Conservation (phyloP, 2,797 vertebrate species). For the Enteromius mattozi region DNA sequence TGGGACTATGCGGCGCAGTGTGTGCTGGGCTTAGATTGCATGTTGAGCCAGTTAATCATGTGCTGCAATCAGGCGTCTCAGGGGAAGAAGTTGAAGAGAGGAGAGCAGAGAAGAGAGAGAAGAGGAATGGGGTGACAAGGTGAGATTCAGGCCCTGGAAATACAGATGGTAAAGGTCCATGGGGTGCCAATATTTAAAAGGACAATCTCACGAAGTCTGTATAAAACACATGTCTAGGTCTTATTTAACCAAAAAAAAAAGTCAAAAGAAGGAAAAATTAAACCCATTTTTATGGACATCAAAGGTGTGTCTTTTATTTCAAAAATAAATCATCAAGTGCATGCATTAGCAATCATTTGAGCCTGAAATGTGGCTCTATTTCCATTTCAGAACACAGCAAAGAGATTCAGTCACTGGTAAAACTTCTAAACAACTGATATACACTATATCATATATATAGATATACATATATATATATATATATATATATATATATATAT, state of each 20-base stretch:
- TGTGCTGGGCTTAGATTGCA: conserved; percentile 51
- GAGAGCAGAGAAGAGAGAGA: not conserved
- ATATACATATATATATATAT: too few species aligned
- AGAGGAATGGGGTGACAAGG: conserved; percentile 26
- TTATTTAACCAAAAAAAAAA: not conserved
- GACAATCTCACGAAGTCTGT: not conserved
- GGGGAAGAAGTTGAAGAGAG: conserved; percentile 29
- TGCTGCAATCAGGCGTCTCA: conserved; percentile 21
- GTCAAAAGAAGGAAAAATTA: not conserved
- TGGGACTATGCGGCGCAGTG: conserved; percentile 26
- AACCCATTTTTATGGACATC: not conserved
- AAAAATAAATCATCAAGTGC: not conserved
- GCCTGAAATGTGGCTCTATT: not conserved
- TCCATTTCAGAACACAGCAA: not conserved
- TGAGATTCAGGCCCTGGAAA: not conserved
- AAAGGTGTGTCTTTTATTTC: not conserved
- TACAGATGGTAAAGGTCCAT: conserved; percentile 25
- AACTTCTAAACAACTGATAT: not conserved
- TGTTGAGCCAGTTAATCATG: conserved; percentile 49
- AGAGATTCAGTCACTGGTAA: not conserved
- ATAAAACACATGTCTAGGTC: not conserved
- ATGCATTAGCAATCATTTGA: not conserved
- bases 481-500: too few species aligned
- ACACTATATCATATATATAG: too few species aligned
- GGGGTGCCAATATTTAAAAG: not conserved